Base-by-base conservation (phyloP, 2,888 invertebrate species). In the Ditula angustiorana region DNA sequence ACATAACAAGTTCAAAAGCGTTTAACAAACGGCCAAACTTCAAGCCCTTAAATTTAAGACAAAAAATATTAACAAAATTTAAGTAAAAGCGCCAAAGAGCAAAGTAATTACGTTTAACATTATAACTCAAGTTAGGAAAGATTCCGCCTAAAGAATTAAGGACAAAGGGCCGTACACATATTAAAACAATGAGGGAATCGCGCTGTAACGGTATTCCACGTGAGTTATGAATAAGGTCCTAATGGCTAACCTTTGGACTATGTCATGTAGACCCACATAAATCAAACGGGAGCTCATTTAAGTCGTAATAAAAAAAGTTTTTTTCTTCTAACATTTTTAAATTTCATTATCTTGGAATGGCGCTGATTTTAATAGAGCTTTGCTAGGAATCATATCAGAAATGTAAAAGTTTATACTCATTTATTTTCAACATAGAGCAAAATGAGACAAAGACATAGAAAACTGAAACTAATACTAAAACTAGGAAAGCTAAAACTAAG, bases 101-200 rank as follows among this genome's bases (percentile, higher is more conserved):
- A 79, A 79, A 84, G 85, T 85, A 87, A 88, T 90, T 88, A 87
- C 78, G 80, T 73, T 75, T 78, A 80, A 86, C 80, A 79, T 84
- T 82, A 85, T 88, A 88, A 88, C 84, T 89, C 83, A 81, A 86
- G 79, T 86, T 86, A 79, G 82, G 83, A 87, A 89, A 89, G 86
- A 86, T 86, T 86, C 80, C 81, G 73, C 71, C 77, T 78, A 82
- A 86, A 87, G 88, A 87, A 88, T 87, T 82, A 71, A 73, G 74
- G 78, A 77, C 77, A 79, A 76, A 69, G 73, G 77, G 61, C 67
- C 75, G 77, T 79, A 79, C 78, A 85, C 84, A 85, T 86, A 85
- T 86, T 87, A 75, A 75, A 79, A 79, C 78, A 79, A 79, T 78
- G 76, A 77, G 81, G 11, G 33, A 61, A 53, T 13, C 46, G 41